Evolutionary conservation across 2,888 invertebrate species (phyloP).

Genomic region (Machimus rusticus): DNA sequence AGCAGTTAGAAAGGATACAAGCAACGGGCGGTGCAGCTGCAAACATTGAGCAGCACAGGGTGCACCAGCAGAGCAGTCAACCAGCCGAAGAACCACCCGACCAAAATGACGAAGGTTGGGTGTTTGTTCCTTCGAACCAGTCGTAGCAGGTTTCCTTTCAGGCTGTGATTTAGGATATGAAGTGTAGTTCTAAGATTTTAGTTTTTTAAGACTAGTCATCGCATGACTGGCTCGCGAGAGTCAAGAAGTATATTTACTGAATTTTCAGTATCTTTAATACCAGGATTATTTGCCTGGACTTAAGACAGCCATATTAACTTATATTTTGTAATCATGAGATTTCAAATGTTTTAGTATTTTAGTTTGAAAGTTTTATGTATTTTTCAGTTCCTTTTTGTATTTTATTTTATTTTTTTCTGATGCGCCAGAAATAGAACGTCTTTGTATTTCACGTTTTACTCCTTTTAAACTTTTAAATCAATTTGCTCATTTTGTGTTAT

Average conservation of each 20-base stretch:
- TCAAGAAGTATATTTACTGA: not conserved
- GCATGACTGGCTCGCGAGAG: not conserved
- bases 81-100: conserved; percentile 42
- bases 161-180: conserved; percentile 32
- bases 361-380: not conserved
- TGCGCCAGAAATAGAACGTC: not conserved
- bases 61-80: conserved; percentile 36
- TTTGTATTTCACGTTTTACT: not conserved
- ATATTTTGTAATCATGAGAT: not conserved
- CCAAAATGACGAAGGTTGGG: conserved; percentile 59
- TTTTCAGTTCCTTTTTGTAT: not conserved
- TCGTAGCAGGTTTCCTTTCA: conserved; percentile 52
- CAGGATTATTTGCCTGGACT: not conserved
- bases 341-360: not conserved
- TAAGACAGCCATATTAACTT: not conserved
- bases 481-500: not conserved
- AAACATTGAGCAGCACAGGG: not conserved
- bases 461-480: not conserved
- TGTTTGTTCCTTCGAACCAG: conserved; percentile 56
- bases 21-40: conserved; percentile 49
- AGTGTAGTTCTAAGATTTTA: not conserved
- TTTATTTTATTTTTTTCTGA: not conserved
- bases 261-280: not conserved
- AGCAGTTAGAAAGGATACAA: conserved; percentile 56
- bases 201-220: not conserved